phyloP scores from a whole-genome alignment of 2,797 vertebrate species.

The Phrynocephalus guinanensis region DNA sequence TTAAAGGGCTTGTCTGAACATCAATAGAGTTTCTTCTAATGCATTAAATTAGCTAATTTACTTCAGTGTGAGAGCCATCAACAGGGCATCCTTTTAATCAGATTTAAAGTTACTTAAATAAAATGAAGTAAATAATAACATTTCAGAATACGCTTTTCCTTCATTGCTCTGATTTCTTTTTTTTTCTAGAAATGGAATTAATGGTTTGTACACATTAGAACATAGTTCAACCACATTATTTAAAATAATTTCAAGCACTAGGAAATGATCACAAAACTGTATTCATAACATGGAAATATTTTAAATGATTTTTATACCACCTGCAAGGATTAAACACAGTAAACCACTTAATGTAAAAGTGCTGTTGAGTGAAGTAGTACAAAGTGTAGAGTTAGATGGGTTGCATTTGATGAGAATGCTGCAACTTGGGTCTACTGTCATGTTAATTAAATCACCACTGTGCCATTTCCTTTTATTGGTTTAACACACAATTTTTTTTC shows the following conservation, averaged over 20 bases:
- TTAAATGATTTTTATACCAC: neutral
- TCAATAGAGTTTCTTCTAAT: neutral
- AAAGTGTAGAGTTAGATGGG: neutral
- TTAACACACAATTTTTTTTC: constrained; percentile 2
- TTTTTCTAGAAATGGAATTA: neutral
- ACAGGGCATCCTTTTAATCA: neutral
- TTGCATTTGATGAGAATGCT: neutral
- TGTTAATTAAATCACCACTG: constrained; percentile 13
- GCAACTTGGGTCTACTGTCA: neutral
- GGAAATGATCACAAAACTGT: neutral
- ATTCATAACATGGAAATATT: neutral
- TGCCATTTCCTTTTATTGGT: constrained; percentile 17
- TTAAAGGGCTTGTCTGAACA: neutral
- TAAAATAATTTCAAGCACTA: neutral
- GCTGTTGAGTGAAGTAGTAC: neutral
- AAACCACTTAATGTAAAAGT: constrained; percentile 8
- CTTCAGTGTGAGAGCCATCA: neutral
- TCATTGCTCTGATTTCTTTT: neutral
- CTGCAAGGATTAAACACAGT: neutral
- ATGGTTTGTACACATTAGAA: neutral
- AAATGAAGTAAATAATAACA: constrained; percentile 9
- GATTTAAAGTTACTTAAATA: constrained; percentile 1
- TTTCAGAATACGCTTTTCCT: neutral
- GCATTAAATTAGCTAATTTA: constrained; percentile 35
- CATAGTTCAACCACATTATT: neutral